phyloP scores from a whole-genome alignment of 1,140 invertebrate species.

The Pseudomyrmex gracilis region DNA sequence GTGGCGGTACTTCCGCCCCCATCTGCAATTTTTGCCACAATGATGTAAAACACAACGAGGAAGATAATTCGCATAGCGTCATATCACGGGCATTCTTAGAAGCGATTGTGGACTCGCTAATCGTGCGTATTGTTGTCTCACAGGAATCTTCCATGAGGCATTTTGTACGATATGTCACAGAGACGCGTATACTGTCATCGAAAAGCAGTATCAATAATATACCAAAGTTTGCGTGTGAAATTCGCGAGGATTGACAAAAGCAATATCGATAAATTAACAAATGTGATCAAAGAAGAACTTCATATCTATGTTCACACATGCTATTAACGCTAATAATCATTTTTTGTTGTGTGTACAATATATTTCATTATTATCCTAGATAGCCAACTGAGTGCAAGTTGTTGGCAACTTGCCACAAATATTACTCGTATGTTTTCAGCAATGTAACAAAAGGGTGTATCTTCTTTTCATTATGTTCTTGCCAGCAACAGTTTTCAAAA shows the following conservation, averaged over 20 bases:
- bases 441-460: too few species aligned
- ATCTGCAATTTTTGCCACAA: constrained; percentile 31
- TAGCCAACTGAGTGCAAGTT: too few species aligned
- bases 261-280: constrained; percentile 31
- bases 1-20: neutral
- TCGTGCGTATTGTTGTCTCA: neutral
- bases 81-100: constrained; percentile 49
- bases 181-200: constrained; percentile 7
- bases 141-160: constrained; percentile 49
- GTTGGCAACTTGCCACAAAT: too few species aligned
- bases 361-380: too few species aligned
- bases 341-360: too few species aligned
- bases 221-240: constrained; percentile 12
- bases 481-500: too few species aligned
- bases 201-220: neutral
- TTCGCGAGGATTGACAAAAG: constrained; percentile 10
- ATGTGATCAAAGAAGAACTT: constrained; percentile 16
- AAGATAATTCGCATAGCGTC: constrained; percentile 56
- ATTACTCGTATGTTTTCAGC: too few species aligned
- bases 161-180: neutral
- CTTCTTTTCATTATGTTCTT: too few species aligned
- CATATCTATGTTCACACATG: neutral
- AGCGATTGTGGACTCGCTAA: constrained; percentile 7
- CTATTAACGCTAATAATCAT: too few species aligned
- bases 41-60: constrained; percentile 38